Base-by-base conservation (phyloP, 1,140 invertebrate species). In the Tetragnatha versicolor region DNA sequence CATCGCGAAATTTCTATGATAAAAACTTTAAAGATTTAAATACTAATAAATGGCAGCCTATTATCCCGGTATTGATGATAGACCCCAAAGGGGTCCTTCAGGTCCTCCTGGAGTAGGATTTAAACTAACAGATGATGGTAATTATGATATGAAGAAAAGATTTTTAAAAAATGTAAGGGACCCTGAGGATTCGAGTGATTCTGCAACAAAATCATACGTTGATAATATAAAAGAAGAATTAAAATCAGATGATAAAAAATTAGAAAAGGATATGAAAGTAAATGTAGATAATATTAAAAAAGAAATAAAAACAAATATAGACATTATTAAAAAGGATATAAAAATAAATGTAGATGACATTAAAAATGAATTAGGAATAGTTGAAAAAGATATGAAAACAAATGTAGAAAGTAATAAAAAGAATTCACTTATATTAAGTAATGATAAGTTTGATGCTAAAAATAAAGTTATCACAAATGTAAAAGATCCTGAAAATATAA, bases 71-170 rank as follows among this genome's bases (percentile, higher is more conserved):
- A 39, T 72, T 42, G 68, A 58, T 12, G 35, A 72, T 22, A 25
- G 39, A 39, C 37, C n/a, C 7, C 37, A 58, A 27, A 27, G 1
- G 5, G 12, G n/a, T 6, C 49, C 47, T 39, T 20, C 20, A 25
- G 51, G 22, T 10, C 7, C 33, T n/a, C 33, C 51, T 6, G 49
- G 68, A 58, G 45, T 39, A 12, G 22, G 68, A 0, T 70, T 70
- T 39, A 55, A 51, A 17, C 4, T 55, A 37, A 72, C 35, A 42
- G 14, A 72, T 58, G 35, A 72, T 39, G 49, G 49, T 27, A 12
- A 58, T 42, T 58, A 58, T 58, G 68, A 72, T 29, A 72, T 58
- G 22, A 35, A 58, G 58, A 58, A 55, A 6, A 72, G 58, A 42
- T 27, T 1, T 12, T 53, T 1, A 39, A 25, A 35, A 58, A 51